Conservation (phyloP, 2,888 invertebrate species). For the Oligia latruncula region DNA sequence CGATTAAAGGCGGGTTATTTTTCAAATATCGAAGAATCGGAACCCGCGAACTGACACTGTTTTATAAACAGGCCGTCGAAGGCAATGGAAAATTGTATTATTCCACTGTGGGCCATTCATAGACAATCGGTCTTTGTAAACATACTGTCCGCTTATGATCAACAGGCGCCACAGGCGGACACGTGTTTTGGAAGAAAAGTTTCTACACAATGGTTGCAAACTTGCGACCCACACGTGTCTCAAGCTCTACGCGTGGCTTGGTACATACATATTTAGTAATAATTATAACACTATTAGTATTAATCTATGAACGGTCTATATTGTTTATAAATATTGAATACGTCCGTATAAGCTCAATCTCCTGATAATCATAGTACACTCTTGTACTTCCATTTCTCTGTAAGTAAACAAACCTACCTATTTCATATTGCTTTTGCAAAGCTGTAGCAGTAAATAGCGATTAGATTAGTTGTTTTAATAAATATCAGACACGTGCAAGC, state of each 20-base stretch:
- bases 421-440: not conserved
- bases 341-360: conserved; percentile 29
- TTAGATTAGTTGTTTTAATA: not conserved
- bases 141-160: conserved; percentile 57
- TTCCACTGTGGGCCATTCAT: conserved; percentile 59
- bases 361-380: not conserved
- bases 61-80: conserved; percentile 69
- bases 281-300: conserved; percentile 2
- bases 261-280: conserved; percentile 13
- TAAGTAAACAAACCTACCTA: conserved; percentile 3
- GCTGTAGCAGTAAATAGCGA: not conserved
- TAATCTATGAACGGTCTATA: conserved; percentile 13
- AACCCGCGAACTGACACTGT: conserved; percentile 61
- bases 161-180: conserved; percentile 51
- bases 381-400: not conserved
- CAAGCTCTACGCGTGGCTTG: conserved; percentile 26
- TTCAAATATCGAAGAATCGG: conserved; percentile 55
- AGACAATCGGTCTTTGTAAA: conserved; percentile 72
- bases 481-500: conserved; percentile 17
- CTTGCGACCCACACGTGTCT: conserved; percentile 40
- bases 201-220: conserved; percentile 57
- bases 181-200: conserved; percentile 65
- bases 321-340: conserved; percentile 44
- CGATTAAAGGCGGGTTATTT: conserved; percentile 40
- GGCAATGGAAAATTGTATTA: conserved; percentile 65